A percentile compares a stretch with the other conserved stretches of the same genome.
phyloP scores from a whole-genome alignment of 2,888 invertebrate genomes.

The Rhagonycha lutea region DNA sequence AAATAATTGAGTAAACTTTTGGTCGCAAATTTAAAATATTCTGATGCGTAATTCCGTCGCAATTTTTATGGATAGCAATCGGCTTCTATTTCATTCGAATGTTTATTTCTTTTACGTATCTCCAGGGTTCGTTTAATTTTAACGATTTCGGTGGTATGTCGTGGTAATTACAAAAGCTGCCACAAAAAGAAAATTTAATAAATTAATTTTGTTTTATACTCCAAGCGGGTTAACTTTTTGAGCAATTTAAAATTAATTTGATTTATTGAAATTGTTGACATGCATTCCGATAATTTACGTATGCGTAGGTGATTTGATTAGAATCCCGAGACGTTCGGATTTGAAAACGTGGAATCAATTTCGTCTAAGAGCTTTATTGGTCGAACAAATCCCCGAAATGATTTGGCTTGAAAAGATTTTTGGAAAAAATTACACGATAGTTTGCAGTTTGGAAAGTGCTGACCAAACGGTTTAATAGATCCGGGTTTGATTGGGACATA shows the following conservation, averaged over 20 bases:
- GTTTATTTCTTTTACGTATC: background rate
- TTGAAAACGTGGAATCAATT: background rate
- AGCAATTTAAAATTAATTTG: background rate
- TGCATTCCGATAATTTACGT: background rate
- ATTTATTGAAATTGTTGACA: background rate
- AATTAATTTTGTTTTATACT: background rate
- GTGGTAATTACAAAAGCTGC: background rate
- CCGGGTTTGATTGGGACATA: constrained; percentile 28
- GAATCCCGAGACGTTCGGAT: background rate
- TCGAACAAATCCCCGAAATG: background rate
- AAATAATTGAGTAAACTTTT: background rate
- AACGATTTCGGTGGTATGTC: background rate
- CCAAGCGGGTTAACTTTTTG: background rate
- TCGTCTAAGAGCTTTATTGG: background rate
- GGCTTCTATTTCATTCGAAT: background rate
- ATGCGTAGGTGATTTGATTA: background rate
- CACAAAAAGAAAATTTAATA: background rate
- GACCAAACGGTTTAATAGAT: constrained; percentile 19
- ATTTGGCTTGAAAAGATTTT: background rate
- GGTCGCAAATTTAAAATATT: background rate
- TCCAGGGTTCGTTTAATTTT: background rate
- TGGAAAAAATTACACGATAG: background rate
- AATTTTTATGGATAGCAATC: background rate
- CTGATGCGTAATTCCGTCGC: background rate
- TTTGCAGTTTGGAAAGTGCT: constrained; percentile 14